Evolutionary conservation across 2,888 invertebrate genomes (phyloP).

Genomic region (Isoperla grammatica): DNA sequence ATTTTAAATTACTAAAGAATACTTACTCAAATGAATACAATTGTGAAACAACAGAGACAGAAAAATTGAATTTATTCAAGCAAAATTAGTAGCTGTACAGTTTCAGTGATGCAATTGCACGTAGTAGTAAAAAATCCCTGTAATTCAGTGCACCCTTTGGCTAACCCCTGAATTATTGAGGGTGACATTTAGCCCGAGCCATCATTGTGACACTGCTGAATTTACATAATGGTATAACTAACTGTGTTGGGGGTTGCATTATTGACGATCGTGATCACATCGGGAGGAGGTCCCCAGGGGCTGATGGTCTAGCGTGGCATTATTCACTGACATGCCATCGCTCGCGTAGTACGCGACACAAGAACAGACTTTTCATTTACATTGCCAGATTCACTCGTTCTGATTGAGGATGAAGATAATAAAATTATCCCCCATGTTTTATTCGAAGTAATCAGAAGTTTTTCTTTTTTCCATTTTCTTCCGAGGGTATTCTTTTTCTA

Average conservation of each 20-base stretch:
- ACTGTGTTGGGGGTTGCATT: slow-evolving; percentile 25
- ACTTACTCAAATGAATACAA: no score
- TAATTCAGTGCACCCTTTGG: slow-evolving; percentile 8
- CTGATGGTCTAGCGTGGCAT: slow-evolving; percentile 6
- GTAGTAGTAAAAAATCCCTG: not conserved
- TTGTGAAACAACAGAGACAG: no score
- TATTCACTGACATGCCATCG: slow-evolving; percentile 14
- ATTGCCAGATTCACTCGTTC: no score
- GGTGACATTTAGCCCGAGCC: slow-evolving; percentile 26
- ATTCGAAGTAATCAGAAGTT: no score
- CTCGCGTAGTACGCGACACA: not conserved
- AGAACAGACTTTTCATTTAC: no score
- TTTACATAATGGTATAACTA: slow-evolving; percentile 31
- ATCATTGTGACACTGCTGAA: slow-evolving; percentile 28
- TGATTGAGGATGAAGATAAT: no score
- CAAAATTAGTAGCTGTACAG: slow-evolving; percentile 8
- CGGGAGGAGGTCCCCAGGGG: not conserved
- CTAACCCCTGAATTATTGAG: slow-evolving; percentile 23
- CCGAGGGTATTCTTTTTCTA: not conserved
- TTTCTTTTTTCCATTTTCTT: no score
- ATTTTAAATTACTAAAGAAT: no score
- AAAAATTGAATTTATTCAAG: no score
- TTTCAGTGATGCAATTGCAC: slow-evolving; percentile 12
- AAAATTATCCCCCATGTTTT: no score
- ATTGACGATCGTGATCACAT: slow-evolving; percentile 23